Base-by-base conservation (phyloP, 2,797 vertebrate species). In the Gambelia wislizenii region DNA sequence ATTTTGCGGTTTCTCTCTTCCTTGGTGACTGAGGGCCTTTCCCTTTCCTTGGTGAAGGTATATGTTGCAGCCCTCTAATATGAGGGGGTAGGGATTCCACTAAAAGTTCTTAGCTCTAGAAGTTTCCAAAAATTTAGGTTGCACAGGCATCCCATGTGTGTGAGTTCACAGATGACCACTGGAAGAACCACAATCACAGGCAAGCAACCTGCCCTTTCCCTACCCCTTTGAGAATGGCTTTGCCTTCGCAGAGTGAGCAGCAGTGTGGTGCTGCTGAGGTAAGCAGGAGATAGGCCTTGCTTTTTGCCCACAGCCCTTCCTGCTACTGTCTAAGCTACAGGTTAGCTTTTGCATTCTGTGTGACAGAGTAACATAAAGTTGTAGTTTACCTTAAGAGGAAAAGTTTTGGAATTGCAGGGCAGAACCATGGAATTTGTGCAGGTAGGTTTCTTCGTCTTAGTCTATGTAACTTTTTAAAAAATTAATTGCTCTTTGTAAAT, bases 401-500 rank as follows among this genome's bases (percentile, higher is more conserved):
- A 89, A 30, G 2, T 44, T 42, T 36, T 61, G 70, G 20, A 30
- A 67, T 86, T 67, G 90, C 83, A 84, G 47, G 59, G 79, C 47
- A 49, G 42, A 49, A 86, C 16, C 25, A 30, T 16, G 56, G 10
- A 47, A 86, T 49, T 39, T 80, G 18, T 89, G 54, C 25, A 76
- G 75, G 39, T 86, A 22, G 25, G 84, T 56, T 75, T 72, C 75
- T 83, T 84, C 30, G 20, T 77, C 70, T 84, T 80, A 79, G 79
- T 54, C 87, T 72, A 56, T 86, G 81, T 64, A 93, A 79, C 77
- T 88, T 33, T 30, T 33, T 12, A 13, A 67, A 67, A 67, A 77
- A 80, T 89, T 87, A 87, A 92, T 91, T 91, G 39, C 90, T 92
- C 92, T 89, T 86, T 87, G 49, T 89, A 75, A 85, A 56, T 61